Conservation (phyloP, 2,797 vertebrate species). For the Falco naumanni region DNA sequence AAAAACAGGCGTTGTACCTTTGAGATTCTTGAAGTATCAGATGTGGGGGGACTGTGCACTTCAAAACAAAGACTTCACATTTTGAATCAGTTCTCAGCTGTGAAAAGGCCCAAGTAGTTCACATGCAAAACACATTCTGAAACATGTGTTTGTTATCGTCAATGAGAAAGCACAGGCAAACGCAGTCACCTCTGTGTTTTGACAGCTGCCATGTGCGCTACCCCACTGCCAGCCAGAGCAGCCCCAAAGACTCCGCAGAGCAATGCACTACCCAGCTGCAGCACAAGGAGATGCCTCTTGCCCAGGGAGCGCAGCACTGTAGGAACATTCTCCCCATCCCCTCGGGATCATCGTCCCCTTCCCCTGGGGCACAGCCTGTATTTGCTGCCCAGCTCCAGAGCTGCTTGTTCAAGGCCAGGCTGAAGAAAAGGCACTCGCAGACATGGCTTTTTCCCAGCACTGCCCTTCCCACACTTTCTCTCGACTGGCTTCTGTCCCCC, state of each 20-base stretch:
- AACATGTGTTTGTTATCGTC: not conserved
- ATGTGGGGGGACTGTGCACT: not conserved
- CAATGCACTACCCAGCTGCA: not conserved
- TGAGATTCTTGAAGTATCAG: not conserved
- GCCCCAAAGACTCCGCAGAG: not conserved
- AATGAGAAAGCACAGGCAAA: not conserved
- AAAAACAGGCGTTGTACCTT: not conserved
- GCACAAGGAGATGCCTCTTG: not conserved
- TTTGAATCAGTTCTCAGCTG: not conserved
- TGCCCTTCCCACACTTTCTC: not conserved
- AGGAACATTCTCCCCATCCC: not conserved
- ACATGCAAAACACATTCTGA: not conserved
- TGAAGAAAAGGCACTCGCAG: not conserved
- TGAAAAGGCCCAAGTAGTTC: not conserved
- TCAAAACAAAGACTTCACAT: not conserved
- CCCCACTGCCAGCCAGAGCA: not conserved
- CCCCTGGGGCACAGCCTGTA: not conserved
- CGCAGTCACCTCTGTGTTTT: rapidly evolving
- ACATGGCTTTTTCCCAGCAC: not conserved
- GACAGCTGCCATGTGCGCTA: rapidly evolving
- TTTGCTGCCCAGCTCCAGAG: not conserved
- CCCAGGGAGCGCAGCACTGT: not conserved
- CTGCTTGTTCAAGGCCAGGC: rapidly evolving
- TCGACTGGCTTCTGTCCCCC: not conserved
- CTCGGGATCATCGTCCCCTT: not conserved